Evolutionary conservation across 2,888 invertebrate genomes (phyloP).

Genomic region (Aproaerema taeniolella): DNA sequence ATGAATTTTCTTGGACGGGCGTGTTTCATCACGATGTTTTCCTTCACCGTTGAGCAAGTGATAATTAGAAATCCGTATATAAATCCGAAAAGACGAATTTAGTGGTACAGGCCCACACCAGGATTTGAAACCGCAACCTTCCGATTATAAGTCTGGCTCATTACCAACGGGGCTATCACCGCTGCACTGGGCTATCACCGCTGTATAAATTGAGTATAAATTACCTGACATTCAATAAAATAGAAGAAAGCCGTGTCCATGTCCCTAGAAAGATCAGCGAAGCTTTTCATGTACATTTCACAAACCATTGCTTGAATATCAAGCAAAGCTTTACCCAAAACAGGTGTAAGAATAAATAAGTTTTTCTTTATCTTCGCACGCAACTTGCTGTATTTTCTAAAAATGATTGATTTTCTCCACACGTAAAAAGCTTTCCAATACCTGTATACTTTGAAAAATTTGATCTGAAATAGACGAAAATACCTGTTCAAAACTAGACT

Average conservation of each 20-base stretch:
- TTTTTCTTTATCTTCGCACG: conserved; percentile 79
- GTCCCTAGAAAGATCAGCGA: conserved; percentile 75
- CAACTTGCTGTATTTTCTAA: conserved; percentile 80
- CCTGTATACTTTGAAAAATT: conserved; percentile 81
- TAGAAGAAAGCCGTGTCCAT: conserved; percentile 79
- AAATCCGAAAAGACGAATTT: too few relatives aligned
- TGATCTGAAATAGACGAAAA: conserved; percentile 77
- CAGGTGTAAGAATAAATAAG: conserved; percentile 85
- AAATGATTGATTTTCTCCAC: conserved; percentile 86
- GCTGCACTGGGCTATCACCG: too few relatives aligned
- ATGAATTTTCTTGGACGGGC: too few relatives aligned
- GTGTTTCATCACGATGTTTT: too few relatives aligned
- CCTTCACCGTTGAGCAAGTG: too few relatives aligned
- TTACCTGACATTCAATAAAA: conserved; percentile 85
- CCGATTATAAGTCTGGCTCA: too few relatives aligned
- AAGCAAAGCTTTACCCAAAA: conserved; percentile 83
- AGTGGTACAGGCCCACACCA: too few relatives aligned
- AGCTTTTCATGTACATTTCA: conserved; percentile 78
- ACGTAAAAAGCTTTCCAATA: conserved; percentile 89
- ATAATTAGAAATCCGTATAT: too few relatives aligned
- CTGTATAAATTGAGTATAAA: too few relatives aligned
- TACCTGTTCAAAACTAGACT: too few relatives aligned
- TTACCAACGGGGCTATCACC: too few relatives aligned
- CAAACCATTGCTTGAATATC: conserved; percentile 83
- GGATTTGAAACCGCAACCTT: too few relatives aligned